Conservation (phyloP, 2,888 invertebrate species). For the Perithous albicinctus region DNA sequence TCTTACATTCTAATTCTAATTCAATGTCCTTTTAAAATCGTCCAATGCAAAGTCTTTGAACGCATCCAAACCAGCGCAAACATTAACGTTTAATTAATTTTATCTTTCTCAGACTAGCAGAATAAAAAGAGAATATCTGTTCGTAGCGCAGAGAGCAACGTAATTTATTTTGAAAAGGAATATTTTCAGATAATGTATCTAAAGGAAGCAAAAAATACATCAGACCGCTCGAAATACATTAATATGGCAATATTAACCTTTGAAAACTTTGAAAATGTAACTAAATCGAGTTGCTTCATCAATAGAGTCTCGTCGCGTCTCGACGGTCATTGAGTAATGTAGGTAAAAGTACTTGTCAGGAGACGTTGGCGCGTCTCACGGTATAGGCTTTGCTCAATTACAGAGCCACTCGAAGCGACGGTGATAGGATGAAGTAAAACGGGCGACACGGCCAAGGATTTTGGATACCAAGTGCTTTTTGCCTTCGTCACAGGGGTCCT, state of each 20-base stretch:
- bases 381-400: constrained; percentile 57
- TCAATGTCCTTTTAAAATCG: too few relatives aligned
- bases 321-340: background rate
- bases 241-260: background rate
- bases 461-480: constrained; percentile 52
- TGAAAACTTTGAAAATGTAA: background rate
- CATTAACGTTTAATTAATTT: too few relatives aligned
- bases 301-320: background rate
- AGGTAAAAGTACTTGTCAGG: background rate
- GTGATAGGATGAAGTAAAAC: constrained; percentile 26
- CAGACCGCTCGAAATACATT: background rate
- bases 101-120: too few relatives aligned
- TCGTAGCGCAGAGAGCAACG: background rate
- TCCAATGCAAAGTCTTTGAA: too few relatives aligned
- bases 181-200: background rate
- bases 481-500: constrained; percentile 47
- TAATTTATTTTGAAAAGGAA: background rate
- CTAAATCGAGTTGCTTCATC: background rate
- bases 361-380: background rate
- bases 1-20: too few relatives aligned
- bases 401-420: constrained; percentile 24
- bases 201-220: background rate
- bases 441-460: constrained; percentile 52
- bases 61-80: too few relatives aligned
- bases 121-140: too few relatives aligned